A percentile compares a stretch with the other conserved stretches of the same genome.
Evolutionary conservation across 2,888 invertebrate species (phyloP).

Genomic region (Dynastes grantii): DNA sequence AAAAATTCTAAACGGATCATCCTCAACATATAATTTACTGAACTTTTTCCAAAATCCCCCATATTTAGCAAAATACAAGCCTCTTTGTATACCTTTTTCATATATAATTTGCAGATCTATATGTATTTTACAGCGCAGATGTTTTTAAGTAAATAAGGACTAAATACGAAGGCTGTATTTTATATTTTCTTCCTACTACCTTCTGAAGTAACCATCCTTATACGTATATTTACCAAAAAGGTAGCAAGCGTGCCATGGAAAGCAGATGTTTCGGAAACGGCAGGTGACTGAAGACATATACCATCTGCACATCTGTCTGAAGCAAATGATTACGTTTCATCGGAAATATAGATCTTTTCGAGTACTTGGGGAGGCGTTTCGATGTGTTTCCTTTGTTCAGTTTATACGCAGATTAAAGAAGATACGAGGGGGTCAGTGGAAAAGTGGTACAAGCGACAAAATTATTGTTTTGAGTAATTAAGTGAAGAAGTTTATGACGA

Average conservation of each 20-base stretch:
- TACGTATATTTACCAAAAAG: conserved; percentile 1
- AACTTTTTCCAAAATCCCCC: too few relatives aligned
- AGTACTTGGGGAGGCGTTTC: not conserved
- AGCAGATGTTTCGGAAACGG: conserved; percentile 35
- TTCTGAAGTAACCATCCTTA: not conserved
- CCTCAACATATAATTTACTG: too few relatives aligned
- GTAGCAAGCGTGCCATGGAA: conserved; percentile 2
- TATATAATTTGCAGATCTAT: too few relatives aligned
- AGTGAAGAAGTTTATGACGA: too few relatives aligned
- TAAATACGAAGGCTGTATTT: not conserved
- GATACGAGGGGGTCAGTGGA: not conserved
- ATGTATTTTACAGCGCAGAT: too few relatives aligned
- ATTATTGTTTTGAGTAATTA: too few relatives aligned
- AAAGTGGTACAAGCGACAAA: too few relatives aligned
- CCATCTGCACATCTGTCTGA: conserved; percentile 13
- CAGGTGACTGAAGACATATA: conserved; percentile 20
- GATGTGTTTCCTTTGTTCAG: not conserved
- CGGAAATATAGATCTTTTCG: not conserved
- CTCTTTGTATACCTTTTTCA: too few relatives aligned
- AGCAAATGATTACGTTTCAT: not conserved
- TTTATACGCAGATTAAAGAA: not conserved
- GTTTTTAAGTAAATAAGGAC: too few relatives aligned
- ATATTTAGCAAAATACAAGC: too few relatives aligned
- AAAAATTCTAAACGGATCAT: too few relatives aligned
- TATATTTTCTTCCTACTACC: not conserved